Evolutionary conservation across 2,888 invertebrate genomes (phyloP).

Genomic region (Tachina lurida): DNA sequence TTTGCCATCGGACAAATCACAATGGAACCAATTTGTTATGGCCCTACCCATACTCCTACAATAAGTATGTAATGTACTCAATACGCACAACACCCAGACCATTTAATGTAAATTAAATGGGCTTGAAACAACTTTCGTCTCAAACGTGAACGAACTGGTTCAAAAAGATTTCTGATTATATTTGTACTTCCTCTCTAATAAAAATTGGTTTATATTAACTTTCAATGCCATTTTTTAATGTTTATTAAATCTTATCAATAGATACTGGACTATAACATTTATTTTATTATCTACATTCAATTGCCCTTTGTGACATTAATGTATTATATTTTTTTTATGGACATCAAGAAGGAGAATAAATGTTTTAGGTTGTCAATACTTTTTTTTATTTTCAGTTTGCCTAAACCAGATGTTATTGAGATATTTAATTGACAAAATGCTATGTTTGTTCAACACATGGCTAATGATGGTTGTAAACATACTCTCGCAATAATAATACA

Average conservation of each 20-base stretch:
- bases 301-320: slow-evolving; percentile 20
- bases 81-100: too few species aligned
- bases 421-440: slow-evolving; percentile 54
- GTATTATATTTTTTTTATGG: slow-evolving; percentile 36
- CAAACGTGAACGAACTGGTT: too few species aligned
- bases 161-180: too few species aligned
- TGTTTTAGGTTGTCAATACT: neutral
- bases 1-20: too few species aligned
- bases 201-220: too few species aligned
- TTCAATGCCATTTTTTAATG: neutral
- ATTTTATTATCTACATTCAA: slow-evolving; percentile 8
- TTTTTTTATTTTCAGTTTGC: neutral
- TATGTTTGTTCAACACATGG: slow-evolving; percentile 34
- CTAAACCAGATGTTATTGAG: slow-evolving; percentile 43
- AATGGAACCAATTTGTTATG: too few species aligned
- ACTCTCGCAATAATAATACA: slow-evolving; percentile 25
- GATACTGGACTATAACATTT: neutral
- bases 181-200: too few species aligned
- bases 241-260: neutral
- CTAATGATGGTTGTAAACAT: slow-evolving; percentile 56
- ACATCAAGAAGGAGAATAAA: slow-evolving; percentile 6
- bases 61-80: too few species aligned
- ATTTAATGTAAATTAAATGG: too few species aligned
- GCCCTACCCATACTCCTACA: too few species aligned
- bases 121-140: too few species aligned